phyloP scores from a whole-genome alignment of 2,888 invertebrate genomes.

The Gastrophysa polygoni region DNA sequence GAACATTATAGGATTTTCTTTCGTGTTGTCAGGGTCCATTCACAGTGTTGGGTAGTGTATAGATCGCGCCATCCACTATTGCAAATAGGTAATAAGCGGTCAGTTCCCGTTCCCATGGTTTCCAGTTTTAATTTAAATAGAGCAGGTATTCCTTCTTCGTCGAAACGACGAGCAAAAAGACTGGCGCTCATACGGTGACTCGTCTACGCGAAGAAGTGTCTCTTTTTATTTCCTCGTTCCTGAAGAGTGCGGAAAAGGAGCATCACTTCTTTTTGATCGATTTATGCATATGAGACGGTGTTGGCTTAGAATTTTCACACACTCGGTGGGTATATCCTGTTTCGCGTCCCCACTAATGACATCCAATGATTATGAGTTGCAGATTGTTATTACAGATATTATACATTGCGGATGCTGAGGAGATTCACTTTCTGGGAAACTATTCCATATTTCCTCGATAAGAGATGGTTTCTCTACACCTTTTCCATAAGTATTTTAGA shows the following conservation, averaged over 20 bases:
- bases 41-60: too few species aligned
- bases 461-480: too few species aligned
- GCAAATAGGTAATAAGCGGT: conserved; percentile 18
- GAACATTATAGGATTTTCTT: too few species aligned
- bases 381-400: neutral
- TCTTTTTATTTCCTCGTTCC: conserved; percentile 22
- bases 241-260: conserved; percentile 25
- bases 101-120: conserved; percentile 37
- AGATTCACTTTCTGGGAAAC: neutral
- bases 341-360: neutral
- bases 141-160: conserved; percentile 19
- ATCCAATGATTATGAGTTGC: neutral
- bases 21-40: too few species aligned
- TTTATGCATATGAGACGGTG: conserved; percentile 19
- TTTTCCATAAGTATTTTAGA: too few species aligned
- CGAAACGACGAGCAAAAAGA: neutral
- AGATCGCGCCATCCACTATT: too few species aligned
- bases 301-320: conserved; percentile 19
- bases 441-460: neutral
- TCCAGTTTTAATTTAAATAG: conserved; percentile 40
- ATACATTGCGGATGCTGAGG: neutral
- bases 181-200: neutral
- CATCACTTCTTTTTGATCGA: conserved; percentile 17
- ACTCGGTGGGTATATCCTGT: conserved; percentile 20
- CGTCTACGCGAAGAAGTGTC: conserved; percentile 24